Base-by-base conservation (phyloP, 2,888 invertebrate species). In the Pediacus dermestoides region DNA sequence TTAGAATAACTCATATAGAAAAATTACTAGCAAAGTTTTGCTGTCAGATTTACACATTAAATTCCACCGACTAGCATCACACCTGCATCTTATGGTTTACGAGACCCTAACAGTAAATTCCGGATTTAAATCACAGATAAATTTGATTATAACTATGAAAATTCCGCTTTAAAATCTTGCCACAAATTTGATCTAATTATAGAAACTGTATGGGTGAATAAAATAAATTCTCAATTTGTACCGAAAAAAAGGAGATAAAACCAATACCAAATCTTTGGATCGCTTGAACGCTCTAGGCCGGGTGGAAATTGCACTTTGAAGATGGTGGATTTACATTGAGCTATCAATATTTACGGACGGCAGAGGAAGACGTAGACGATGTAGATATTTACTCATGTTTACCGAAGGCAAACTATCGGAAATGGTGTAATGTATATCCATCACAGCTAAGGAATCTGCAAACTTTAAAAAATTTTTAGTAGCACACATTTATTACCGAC, bases 261-360 rank as follows among this genome's bases (percentile, higher is more conserved):
- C n/a, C 28, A 13, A 13, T 4, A 13, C n/a, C n/a, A n/a, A n/a
- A 14, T 11, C 12, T 28, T 28, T 28, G 28, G 28, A 13, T 3
- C 14, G 28, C 10, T 28, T 11, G 28, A 28, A 28, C 28, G 37
- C 37, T 41, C 30, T 43, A 42, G 34, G 35, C 31, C 42, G 41
- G n/a, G 26, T 48, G 39, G 42, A 48, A 51, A 53, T 51, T 51
- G 50, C 48, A 41, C 46, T 49, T 52, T 48, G 46, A 47, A 52
- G 41, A 52, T 42, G 45, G 35, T 41, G 50, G 46, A 53, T 52
- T 48, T 48, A 49, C 50, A 48, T 53, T 48, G 50, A 52, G 45
- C 48, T 44, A 53, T 50, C 52, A 53, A 53, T 55, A 52, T 55
- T 55, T 55, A 44, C 53, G 35, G 26, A 51, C 37, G 44, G 30